Evolutionary conservation across 2,113 vertebrate genomes (phyloP), one percentile per base, ranked within the genome.

Genomic region (Oxygymnocypris stewartii): DNA sequence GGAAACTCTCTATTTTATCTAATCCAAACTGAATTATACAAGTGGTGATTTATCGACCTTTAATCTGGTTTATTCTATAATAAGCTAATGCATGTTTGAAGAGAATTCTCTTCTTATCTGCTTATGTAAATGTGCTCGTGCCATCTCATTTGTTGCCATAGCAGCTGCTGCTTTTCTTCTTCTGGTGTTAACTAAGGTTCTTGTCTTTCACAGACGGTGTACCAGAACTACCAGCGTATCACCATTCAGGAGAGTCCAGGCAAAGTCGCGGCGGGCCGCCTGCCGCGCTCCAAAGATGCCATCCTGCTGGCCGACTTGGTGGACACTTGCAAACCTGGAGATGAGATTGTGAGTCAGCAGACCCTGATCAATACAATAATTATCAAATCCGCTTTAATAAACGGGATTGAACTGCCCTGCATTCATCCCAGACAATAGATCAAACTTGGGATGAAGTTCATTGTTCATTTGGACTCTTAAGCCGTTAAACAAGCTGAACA

Each of bases 171-270:
- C 16, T 61, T 61, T 28, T 18, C 31, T 80, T 14, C 67, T 47
- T 7, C 47, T 77, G 35, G 18, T 81, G 61, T 18, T 71, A 57
- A 51, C 47, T 10, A 4, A 16, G 61, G 6, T 14, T 71, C 18
- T 16, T 57, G 71, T n/a, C 1, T 85, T 59, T 42, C 51, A 0
- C 90, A 99, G 98, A 99, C 98, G 0, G 92, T 99, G 23, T 99
- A 99, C 87, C 98, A 99, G 94, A 99, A 99, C 94, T 99, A 99
- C 79, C 98, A 99, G 93, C 95, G 98, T 54, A 98, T 99, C 94
- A 98, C 96, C 67, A 96, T 99, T 88, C 98, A 99, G 92, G 98
- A 99, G 88, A 99, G 97, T 69, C 98, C 98, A 0, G 97, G 98
- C 0, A 99, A 97, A 79, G 97, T 99, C 0, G 97, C 97, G 0